A percentile compares a stretch with the other conserved stretches of the same genome.
phyloP scores from a whole-genome alignment of 2,797 vertebrate species.

The Gorsachius magnificus region DNA sequence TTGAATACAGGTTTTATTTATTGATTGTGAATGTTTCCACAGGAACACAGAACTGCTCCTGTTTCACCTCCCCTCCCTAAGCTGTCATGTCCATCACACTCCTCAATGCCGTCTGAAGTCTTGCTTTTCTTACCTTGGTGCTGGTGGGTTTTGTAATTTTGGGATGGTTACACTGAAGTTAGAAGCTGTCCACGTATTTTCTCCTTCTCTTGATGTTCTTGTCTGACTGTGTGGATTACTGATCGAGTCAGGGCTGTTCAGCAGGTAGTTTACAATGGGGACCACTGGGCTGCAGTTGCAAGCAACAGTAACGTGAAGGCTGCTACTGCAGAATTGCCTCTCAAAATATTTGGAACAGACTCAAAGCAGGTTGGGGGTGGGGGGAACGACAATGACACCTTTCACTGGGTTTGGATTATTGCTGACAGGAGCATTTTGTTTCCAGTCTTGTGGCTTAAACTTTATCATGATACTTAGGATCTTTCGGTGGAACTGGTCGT shows the following conservation, averaged over 20 bases:
- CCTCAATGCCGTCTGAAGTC: background rate
- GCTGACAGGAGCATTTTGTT: background rate
- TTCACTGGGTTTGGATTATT: background rate
- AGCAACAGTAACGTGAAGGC: background rate
- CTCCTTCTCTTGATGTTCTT: background rate
- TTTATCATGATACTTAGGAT: background rate
- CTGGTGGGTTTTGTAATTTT: background rate
- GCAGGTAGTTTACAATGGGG: background rate
- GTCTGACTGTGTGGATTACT: background rate
- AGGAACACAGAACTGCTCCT: background rate
- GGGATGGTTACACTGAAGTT: background rate
- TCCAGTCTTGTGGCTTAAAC: background rate
- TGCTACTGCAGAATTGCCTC: background rate
- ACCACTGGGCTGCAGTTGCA: background rate
- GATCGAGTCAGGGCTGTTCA: background rate
- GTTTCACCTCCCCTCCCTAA: background rate
- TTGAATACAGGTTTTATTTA: background rate
- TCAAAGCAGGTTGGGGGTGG: background rate
- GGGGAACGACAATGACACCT: background rate
- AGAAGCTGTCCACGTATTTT: background rate
- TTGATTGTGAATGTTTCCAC: background rate
- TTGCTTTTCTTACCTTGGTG: background rate
- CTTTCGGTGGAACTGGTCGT: background rate
- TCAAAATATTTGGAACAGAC: background rate
- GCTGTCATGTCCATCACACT: rapidly evolving